These are phyloP conservation scores for Caenorhabditis sp. DNA, from an alignment of 2,888 invertebrate species.

Conservation along the genomic window DNA sequence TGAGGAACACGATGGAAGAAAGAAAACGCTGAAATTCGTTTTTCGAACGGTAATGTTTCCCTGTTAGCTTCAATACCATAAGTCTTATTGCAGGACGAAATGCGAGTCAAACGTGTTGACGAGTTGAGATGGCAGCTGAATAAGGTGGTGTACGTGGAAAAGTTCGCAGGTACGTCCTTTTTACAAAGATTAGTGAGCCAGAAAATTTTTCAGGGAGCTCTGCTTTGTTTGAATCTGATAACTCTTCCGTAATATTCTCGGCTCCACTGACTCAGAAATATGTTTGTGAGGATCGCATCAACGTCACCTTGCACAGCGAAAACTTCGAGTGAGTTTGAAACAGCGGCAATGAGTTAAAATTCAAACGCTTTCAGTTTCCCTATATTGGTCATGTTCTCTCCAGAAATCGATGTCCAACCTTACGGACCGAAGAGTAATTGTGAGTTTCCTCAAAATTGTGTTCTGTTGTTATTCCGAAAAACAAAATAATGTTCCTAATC, in stretches of 20 bases:
- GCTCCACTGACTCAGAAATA: conserved; percentile 81
- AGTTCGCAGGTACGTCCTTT: conserved; percentile 71
- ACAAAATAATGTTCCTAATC: not conserved
- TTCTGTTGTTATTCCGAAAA: no score
- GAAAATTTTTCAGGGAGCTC: conserved; percentile 61
- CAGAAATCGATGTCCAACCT: conserved; percentile 81
- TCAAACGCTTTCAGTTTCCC: conserved; percentile 62
- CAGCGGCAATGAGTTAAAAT: not conserved
- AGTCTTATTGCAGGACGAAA: conserved; percentile 67
- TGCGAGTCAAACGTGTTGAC: conserved; percentile 74
- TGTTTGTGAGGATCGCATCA: conserved; percentile 80
- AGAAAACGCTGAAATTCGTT: conserved; percentile 62
- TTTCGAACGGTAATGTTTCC: conserved; percentile 69
- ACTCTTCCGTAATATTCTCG: conserved; percentile 75
- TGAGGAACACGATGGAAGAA: conserved; percentile 53
- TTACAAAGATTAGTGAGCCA: no score
- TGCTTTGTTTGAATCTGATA: conserved; percentile 73
- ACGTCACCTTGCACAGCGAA: conserved; percentile 75
- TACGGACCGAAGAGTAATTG: conserved; percentile 80
- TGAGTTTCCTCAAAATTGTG: conserved; percentile 55
- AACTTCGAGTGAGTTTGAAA: conserved; percentile 69
- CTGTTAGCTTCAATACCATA: not conserved
- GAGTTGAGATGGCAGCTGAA: conserved; percentile 80
- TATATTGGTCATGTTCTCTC: conserved; percentile 76
- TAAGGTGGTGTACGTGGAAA: conserved; percentile 75